Conservation (phyloP, 2,888 invertebrate genomes). For the Agonopterix heracliana region DNA sequence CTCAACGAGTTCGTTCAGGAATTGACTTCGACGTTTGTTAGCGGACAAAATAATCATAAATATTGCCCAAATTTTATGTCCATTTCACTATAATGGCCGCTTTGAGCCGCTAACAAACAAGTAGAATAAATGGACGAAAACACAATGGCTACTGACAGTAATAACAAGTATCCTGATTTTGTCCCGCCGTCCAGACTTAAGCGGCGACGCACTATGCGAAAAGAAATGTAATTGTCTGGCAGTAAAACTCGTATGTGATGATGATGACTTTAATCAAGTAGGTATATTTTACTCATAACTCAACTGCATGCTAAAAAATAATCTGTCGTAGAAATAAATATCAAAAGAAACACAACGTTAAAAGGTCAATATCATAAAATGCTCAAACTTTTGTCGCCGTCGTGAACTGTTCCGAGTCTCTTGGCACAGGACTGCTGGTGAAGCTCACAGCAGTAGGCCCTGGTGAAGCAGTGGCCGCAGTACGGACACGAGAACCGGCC, state of each 20-base stretch:
- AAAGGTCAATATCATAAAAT: too few relatives aligned
- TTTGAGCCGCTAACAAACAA: slow-evolving; percentile 43
- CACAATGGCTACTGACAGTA: slow-evolving; percentile 57
- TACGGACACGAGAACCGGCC: slow-evolving; percentile 43
- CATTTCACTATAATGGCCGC: slow-evolving; percentile 57
- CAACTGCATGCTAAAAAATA: slow-evolving; percentile 3
- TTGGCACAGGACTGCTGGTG: slow-evolving; percentile 49
- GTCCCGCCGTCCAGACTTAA: slow-evolving; percentile 47
- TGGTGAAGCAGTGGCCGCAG: slow-evolving; percentile 52
- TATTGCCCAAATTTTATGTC: slow-evolving; percentile 68
- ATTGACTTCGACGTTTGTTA: too few relatives aligned
- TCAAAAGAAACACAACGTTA: too few relatives aligned
- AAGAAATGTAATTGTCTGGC: too few relatives aligned
- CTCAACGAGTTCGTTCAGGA: too few relatives aligned
- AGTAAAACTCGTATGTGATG: too few relatives aligned
- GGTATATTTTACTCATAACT: too few relatives aligned
- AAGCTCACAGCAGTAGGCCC: slow-evolving; percentile 61
- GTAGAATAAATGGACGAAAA: slow-evolving; percentile 59
- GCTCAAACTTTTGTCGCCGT: slow-evolving; percentile 12
- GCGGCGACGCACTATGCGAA: slow-evolving; percentile 21
- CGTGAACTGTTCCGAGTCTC: slow-evolving; percentile 24
- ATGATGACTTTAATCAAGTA: too few relatives aligned
- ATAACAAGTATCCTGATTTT: slow-evolving; percentile 57
- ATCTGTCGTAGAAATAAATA: too few relatives aligned
- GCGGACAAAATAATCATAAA: too few relatives aligned